Base-by-base conservation (phyloP, 2,113 vertebrate genomes). In the Triplophysa siluroides region DNA sequence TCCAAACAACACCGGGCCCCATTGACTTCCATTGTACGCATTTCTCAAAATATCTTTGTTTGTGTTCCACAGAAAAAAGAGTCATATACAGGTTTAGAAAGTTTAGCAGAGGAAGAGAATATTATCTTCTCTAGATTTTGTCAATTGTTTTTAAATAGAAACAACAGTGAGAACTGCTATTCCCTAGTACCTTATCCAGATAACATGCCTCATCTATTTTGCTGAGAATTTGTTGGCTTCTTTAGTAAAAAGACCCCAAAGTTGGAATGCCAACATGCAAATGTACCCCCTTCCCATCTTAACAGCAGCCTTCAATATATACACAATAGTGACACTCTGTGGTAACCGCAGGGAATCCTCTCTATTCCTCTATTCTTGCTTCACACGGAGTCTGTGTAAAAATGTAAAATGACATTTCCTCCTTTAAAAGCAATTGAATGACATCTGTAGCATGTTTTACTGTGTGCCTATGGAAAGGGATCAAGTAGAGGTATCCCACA, bases 241-340 rank as follows among this genome's bases (percentile, higher is more conserved):
- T 85, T 88, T 86, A 87, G 87, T 80, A 85, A 90, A 86, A 87
- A 86, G 85, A 89, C 84, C 88, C 88, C 82, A 83, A 87, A 89
- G 86, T 81, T 81, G 83, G 85, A 74, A 82, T 86, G 85, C 78
- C 82, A 84, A 86, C 81, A 69, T 85, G 75, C 81, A 63, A 75
- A 29, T 6, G 19, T 21, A n/a, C 33, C 11, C 62, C 33, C 29
- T 38, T 38, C 1, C 45, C 26, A 21, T 70, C 56, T 54, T 63
- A 21, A 61, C 11, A 52, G 19, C 41, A 54, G 66, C 9, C 23
- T 10, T 47, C 23, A 70, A 62, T 67, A 41, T 81, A 58, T 76
- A 21, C 80, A 75, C 81, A 70, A 63, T 84, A 83, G 60, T 81
- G 84, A 80, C 86, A 86, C 76, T 24, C 67, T 77, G 86, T 87